A percentile compares a stretch with the other conserved stretches of the same genome.
phyloP scores from a whole-genome alignment of 2,113 vertebrate species.

The Paradisaea rubra region DNA sequence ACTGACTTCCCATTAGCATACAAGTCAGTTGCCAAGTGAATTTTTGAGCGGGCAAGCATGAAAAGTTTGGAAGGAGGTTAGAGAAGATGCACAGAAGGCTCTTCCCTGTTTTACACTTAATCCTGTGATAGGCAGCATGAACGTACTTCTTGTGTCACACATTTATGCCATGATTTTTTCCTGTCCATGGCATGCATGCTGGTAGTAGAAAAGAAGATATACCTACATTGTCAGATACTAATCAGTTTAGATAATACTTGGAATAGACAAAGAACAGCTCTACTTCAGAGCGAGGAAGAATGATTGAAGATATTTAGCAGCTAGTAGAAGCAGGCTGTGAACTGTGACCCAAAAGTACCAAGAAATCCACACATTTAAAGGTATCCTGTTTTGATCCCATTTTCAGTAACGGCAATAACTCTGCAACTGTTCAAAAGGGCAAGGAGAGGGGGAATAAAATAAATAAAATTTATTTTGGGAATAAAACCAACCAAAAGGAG shows the following conservation, averaged over 20 bases:
- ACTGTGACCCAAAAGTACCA: not conserved
- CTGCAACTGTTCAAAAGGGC: not conserved
- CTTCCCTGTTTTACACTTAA: rapidly evolving
- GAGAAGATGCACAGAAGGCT: not conserved
- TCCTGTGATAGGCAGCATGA: not conserved
- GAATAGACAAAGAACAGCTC: not conserved
- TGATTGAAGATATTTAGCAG: not conserved
- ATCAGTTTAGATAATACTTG: not conserved
- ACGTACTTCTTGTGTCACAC: not conserved
- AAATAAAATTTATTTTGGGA: not conserved
- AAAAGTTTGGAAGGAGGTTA: not conserved
- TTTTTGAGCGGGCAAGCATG: not conserved
- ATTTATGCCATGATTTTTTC: not conserved
- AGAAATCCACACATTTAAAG: not conserved
- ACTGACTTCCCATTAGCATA: not conserved
- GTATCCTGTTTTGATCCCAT: not conserved
- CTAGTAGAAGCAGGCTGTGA: not conserved
- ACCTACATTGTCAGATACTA: not conserved
- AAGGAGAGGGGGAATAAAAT: not conserved
- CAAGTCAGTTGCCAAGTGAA: not conserved
- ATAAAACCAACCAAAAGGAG: not conserved
- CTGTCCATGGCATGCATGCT: not conserved
- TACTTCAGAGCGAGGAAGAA: not conserved
- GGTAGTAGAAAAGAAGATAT: not conserved
- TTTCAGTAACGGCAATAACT: not conserved